Conservation (phyloP, 2,113 vertebrate species). For the Brachirus orientalis region DNA sequence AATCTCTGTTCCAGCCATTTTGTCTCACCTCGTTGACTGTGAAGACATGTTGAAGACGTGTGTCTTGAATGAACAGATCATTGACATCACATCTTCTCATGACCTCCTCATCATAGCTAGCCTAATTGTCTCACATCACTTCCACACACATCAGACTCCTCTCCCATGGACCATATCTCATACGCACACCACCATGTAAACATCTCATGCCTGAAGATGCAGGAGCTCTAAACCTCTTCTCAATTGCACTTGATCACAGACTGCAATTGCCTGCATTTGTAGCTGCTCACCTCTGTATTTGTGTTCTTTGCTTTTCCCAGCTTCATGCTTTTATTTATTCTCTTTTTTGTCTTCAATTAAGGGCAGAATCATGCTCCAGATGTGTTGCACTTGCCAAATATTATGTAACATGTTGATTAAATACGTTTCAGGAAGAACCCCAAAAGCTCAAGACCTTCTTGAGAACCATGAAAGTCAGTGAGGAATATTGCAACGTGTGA, state of each 20-base stretch:
- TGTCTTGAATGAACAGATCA: slow-evolving; percentile 13
- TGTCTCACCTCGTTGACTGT: slow-evolving; percentile 36
- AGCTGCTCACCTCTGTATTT: slow-evolving; percentile 4
- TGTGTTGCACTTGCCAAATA: slow-evolving; percentile 29
- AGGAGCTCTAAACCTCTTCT: slow-evolving; percentile 30
- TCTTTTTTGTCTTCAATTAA: slow-evolving; percentile 1
- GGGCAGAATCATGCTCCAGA: slow-evolving; percentile 58
- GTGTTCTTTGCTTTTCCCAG: slow-evolving; percentile 20
- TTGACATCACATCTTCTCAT: not conserved
- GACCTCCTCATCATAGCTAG: slow-evolving; percentile 3
- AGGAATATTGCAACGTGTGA: slow-evolving; percentile 32
- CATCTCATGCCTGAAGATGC: slow-evolving; percentile 35
- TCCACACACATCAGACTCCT: slow-evolving; percentile 7
- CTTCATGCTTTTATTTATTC: slow-evolving; percentile 37
- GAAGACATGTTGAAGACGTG: not conserved
- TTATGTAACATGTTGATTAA: slow-evolving; percentile 37
- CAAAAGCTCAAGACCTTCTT: slow-evolving; percentile 46
- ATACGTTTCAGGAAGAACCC: slow-evolving; percentile 53
- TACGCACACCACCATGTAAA: not conserved
- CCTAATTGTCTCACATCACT: slow-evolving; percentile 5
- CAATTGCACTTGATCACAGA: slow-evolving; percentile 26
- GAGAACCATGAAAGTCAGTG: slow-evolving; percentile 44
- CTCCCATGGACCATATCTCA: not conserved
- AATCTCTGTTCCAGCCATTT: slow-evolving; percentile 33
- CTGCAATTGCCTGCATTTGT: slow-evolving; percentile 44